These are phyloP conservation scores for Chaetops frenatus DNA, from an alignment of 2,113 vertebrate species.

Conservation along the genomic window DNA sequence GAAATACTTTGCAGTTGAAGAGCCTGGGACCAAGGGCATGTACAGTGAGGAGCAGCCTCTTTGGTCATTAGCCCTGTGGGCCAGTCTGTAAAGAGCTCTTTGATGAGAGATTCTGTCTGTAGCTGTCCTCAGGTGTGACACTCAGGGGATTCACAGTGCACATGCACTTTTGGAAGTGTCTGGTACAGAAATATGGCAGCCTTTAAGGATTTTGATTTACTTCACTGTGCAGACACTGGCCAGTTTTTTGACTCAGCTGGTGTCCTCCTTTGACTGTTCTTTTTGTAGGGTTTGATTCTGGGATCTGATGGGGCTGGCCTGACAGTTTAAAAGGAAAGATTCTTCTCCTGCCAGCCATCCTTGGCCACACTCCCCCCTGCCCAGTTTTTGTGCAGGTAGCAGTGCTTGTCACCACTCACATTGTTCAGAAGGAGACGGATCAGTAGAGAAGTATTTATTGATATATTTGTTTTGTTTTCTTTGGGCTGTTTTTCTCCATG, in stretches of 20 bases:
- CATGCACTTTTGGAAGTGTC: not conserved
- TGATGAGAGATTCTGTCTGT: not conserved
- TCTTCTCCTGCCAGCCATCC: not conserved
- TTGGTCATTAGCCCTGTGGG: not conserved
- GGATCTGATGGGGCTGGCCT: not conserved
- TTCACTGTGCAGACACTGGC: not conserved
- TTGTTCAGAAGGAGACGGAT: not conserved
- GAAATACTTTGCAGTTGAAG: not conserved
- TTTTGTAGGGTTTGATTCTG: not conserved
- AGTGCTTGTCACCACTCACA: not conserved
- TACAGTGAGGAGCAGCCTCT: not conserved
- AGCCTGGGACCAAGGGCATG: not conserved
- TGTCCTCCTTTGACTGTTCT: not conserved
- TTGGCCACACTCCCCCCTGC: fast-evolving
- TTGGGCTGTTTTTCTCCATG: not conserved
- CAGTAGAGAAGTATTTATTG: not conserved
- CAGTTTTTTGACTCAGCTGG: not conserved
- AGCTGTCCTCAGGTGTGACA: not conserved
- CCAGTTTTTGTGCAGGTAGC: not conserved
- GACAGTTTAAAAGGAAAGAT: not conserved
- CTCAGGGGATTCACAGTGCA: not conserved
- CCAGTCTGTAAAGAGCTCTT: not conserved
- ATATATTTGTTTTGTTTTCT: not conserved
- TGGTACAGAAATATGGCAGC: not conserved
- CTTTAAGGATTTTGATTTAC: not conserved